Conservation (phyloP, 1,140 invertebrate genomes). For the Pseudomyrmex concolor region DNA sequence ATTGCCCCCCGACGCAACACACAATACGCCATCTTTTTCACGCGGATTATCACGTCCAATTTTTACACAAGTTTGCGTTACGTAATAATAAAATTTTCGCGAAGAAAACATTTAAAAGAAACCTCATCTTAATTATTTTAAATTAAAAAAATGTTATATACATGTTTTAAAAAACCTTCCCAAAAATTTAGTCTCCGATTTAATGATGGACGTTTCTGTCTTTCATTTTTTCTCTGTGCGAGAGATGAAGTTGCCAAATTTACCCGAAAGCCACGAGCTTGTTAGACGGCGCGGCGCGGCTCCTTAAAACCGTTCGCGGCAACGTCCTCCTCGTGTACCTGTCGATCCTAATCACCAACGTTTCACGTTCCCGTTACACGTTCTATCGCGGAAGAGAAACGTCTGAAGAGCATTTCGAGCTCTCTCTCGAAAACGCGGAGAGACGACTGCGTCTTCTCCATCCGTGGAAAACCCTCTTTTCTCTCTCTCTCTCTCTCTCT, state of each 20-base stretch:
- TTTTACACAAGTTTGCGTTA: too few relatives aligned
- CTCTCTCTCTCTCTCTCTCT: background rate
- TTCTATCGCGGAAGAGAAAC: conserved; percentile 25
- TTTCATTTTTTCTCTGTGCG: too few relatives aligned
- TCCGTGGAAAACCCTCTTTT: background rate
- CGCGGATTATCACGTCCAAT: too few relatives aligned
- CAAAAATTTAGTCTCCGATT: too few relatives aligned
- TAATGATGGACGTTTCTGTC: too few relatives aligned
- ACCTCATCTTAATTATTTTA: too few relatives aligned
- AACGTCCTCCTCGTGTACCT: conserved; percentile 23
- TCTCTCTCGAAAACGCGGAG: conserved; percentile 2
- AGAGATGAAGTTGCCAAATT: too few relatives aligned
- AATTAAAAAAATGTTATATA: too few relatives aligned
- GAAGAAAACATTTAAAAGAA: too few relatives aligned
- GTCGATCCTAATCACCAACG: conserved; percentile 62
- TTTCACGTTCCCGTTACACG: conserved; percentile 53
- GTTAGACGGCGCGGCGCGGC: conserved; percentile 14
- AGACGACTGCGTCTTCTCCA: conserved; percentile 5
- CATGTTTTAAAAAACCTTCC: too few relatives aligned
- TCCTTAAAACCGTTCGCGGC: conserved; percentile 6
- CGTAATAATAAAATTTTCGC: too few relatives aligned
- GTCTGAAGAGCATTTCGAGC: conserved; percentile 29
- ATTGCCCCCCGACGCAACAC: background rate
- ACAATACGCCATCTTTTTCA: background rate
- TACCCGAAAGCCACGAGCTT: background rate